Base-by-base conservation (phyloP, 2,888 invertebrate genomes). In the Dusona sp. region DNA sequence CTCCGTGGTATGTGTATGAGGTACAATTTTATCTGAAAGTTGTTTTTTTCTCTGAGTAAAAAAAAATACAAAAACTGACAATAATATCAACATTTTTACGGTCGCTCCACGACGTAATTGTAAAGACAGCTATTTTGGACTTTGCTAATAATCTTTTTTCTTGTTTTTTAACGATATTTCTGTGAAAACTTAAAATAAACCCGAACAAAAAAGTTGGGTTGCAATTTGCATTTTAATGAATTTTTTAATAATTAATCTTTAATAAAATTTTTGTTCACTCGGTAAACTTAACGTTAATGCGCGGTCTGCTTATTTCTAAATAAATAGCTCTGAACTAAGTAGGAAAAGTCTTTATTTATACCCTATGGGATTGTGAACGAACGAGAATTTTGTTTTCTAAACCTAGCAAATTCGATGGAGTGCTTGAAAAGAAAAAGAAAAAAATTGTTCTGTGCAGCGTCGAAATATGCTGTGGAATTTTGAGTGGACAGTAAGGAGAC, bases 381-480 rank as follows among this genome's bases (percentile, higher is more conserved):
- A 22, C 38, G 13, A 33, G 8, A 7, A 64, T 19, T 19, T 19
- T 19, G 7, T 33, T 19, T 19, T 19, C 33, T 8, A 38, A 38
- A 9, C 3, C 38, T 3, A 11, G 38, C 2, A 38, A n/a, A 36
- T 36, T 54, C n/a, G 16, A 54, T 36, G 7, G 16, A 22, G 22
- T 42, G 42, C 16, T 72, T n/a, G 0, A 8, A 19, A 67, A 42
- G 22, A 48, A 29, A 48, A 70, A 25, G 45, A 70, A 11, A 45
- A 70, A 48, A 67, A 67, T 67, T 22, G 38, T 67, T 36, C 11
- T 42, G 42, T 13, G 42, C 3, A 65, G 16, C 2, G 19, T 65
- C 19, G 36, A 33, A 65, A 36, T 48, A 57, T 33, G 25, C 16
- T 2, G 42, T 65, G 67, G 81, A 54, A 82, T 82, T 82, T 75